Evolutionary conservation across 92 coral and sea anemone genomes (phyloP), one percentile per base, ranked within the genome.

Genomic region (Paragorgia papillata): DNA sequence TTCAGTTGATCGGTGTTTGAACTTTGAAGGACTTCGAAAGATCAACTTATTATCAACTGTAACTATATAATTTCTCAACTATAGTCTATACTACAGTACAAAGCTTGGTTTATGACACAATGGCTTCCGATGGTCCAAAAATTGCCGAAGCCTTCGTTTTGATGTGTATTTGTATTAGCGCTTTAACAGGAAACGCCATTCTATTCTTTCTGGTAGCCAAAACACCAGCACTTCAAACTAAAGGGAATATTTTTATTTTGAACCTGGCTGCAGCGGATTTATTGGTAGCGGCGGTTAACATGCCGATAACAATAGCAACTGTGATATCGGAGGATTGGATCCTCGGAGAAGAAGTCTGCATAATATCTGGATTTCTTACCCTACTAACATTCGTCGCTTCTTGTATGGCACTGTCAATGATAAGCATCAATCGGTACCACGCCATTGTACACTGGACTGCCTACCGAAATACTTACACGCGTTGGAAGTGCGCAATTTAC

Each of bases 321-420:
- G 81, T 88, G 18, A 10, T 90, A 0, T 30, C 73, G 8, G 85
- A 77, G 27, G 48, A 66, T 1, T 90, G 96, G 96, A 70, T 76
- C 9, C 75, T 90, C 49, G 96, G 96, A 66, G 40, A 73, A 7
- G 41, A 53, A 19, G 85, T 79, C 1, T 90, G 96, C 35, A 25
- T 35, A 1, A 68, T 85, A 6, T 53, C 83, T 12, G 96, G 87
- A 62, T 90, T 90, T 51, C 28, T 83, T 3, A 87, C 89, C n/a
- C 69, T 88, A 80, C 68, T 88, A 19, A 80, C 89, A 18, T 90
- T 90, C 50, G 85, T 90, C 55, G 90, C 96, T 3, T 87, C 96
- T 9, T 91, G 86, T 21, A 87, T 90, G 92, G 83, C 89, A 30
- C 82, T 90, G 34, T 84, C 87, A n/a, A 71, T 90, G 85, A 88